Evolutionary conservation across 2,113 vertebrate genomes (phyloP).

Genomic region (Illadopsis cleaveri): DNA sequence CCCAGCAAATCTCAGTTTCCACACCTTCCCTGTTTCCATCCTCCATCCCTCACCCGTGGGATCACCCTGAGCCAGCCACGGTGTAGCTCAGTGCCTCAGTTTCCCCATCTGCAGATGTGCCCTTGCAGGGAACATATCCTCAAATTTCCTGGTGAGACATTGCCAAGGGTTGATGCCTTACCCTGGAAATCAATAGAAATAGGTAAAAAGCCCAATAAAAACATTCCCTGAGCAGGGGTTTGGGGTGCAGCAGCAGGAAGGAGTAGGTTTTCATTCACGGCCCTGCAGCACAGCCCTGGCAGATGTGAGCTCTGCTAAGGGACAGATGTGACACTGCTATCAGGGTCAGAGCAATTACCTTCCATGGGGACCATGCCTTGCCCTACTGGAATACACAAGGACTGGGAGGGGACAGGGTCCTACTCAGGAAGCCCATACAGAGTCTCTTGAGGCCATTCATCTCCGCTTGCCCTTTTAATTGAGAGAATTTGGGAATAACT

Average conservation of each 20-base stretch:
- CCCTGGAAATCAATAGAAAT: neutral
- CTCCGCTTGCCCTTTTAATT: neutral
- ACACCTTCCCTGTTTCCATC: neutral
- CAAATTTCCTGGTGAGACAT: neutral
- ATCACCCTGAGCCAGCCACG: neutral
- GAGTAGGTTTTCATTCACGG: neutral
- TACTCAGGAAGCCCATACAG: neutral
- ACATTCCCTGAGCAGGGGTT: neutral
- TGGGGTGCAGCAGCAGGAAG: neutral
- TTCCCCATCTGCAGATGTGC: neutral
- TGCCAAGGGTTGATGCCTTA: neutral
- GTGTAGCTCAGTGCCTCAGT: neutral
- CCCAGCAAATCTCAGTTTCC: neutral
- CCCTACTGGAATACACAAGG: neutral
- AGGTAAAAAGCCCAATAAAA: neutral
- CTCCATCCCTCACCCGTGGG: neutral
- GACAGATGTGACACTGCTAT: neutral
- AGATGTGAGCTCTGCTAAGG: neutral
- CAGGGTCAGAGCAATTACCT: neutral
- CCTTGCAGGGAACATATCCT: neutral
- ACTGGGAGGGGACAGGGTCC: neutral
- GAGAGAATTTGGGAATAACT: neutral
- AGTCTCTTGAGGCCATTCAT: neutral
- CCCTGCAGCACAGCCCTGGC: neutral
- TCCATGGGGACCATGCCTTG: rapidly evolving